phyloP scores from a whole-genome alignment of 2,888 invertebrate genomes.

The Papilio gigon region DNA sequence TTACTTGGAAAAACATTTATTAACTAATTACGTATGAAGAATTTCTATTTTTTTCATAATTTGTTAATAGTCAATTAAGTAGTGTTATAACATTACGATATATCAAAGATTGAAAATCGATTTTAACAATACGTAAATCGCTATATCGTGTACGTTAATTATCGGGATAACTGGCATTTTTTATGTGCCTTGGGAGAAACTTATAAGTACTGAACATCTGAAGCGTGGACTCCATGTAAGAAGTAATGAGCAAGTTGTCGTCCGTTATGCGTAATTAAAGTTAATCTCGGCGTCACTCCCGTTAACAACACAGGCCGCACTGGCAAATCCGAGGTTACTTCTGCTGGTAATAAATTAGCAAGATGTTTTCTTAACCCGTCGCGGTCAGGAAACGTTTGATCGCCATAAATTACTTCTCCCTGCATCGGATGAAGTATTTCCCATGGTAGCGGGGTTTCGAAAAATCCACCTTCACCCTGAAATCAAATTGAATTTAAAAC shows the following conservation, averaged over 20 bases:
- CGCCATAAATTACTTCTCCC: conserved; percentile 59
- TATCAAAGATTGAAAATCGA: not conserved
- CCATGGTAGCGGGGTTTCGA: conserved; percentile 67
- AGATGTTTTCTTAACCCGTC: conserved; percentile 57
- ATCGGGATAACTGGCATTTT: no score
- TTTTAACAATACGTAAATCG: not conserved
- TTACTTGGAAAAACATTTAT: not conserved
- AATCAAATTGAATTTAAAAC: conserved; percentile 8
- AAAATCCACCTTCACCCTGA: conserved; percentile 76
- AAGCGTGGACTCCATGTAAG: conserved; percentile 56
- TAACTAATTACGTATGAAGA: conserved; percentile 4
- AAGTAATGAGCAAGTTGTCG: conserved; percentile 64
- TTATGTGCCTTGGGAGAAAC: not conserved
- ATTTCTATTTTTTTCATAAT: not conserved
- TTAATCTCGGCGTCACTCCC: conserved; percentile 53
- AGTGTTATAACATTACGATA: not conserved
- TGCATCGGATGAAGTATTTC: conserved; percentile 48
- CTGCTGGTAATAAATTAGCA: conserved; percentile 50
- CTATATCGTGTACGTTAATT: not conserved
- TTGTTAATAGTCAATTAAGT: conserved; percentile 3
- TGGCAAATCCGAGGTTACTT: conserved; percentile 44
- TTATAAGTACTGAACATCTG: conserved; percentile 60
- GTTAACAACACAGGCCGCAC: conserved; percentile 54
- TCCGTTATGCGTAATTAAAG: conserved; percentile 57
- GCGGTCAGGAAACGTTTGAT: conserved; percentile 58